A percentile compares a stretch with the other conserved stretches of the same genome.
phyloP scores from a whole-genome alignment of 2,888 invertebrate genomes.

The Diarsia mendica region DNA sequence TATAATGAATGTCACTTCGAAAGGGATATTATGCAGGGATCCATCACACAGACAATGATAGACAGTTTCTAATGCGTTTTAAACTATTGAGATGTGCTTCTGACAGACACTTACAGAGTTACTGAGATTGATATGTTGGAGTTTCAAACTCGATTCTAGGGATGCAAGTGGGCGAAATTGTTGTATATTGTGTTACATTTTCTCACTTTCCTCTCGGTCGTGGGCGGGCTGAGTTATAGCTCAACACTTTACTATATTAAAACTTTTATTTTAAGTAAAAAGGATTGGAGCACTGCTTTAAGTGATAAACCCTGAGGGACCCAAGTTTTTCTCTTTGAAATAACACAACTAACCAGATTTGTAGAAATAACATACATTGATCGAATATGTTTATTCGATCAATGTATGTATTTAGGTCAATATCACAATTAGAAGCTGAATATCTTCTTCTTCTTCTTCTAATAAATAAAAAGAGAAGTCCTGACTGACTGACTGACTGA shows the following conservation, averaged over 20 bases:
- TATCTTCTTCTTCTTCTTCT: no score
- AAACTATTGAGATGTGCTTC: conserved; percentile 67
- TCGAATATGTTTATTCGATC: not conserved
- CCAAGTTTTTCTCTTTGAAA: not conserved
- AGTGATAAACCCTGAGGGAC: not conserved
- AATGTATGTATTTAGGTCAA: conserved; percentile 11
- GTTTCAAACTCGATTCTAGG: conserved; percentile 25
- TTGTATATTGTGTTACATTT: conserved; percentile 16
- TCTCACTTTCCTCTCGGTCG: conserved; percentile 1
- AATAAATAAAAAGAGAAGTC: no score
- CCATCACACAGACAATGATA: conserved; percentile 70
- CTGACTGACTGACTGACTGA: no score
- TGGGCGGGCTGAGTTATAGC: conserved; percentile 6
- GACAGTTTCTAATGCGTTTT: conserved; percentile 70
- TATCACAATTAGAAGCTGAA: conserved; percentile 11
- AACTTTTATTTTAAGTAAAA: conserved; percentile 29
- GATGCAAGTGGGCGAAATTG: conserved; percentile 19
- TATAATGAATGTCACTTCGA: conserved; percentile 78
- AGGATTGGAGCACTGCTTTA: not conserved
- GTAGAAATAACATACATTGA: not conserved
- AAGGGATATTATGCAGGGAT: conserved; percentile 77
- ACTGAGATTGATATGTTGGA: conserved; percentile 58
- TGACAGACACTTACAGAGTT: conserved; percentile 46
- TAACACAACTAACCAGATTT: not conserved
- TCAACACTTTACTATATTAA: conserved; percentile 11